Percentiles rank a stretch among this genome's conserved stretches.
Evolutionary conservation across 2,113 vertebrate genomes (phyloP).

Genomic region (Rutilus rutilus): DNA sequence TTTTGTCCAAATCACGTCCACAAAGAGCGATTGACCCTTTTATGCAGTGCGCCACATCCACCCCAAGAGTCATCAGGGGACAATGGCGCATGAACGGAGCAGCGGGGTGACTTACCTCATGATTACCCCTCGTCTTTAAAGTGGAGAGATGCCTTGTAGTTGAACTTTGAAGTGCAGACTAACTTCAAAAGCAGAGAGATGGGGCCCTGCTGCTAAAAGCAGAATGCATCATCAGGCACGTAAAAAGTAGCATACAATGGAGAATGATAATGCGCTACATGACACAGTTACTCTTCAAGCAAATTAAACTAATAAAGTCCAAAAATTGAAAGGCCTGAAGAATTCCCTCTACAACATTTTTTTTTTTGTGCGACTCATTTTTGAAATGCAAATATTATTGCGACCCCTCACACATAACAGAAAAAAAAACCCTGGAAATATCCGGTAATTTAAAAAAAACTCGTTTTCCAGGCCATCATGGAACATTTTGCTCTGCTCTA

Average conservation of each 20-base stretch:
- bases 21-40: constrained; percentile 30
- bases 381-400: not conserved
- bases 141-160: constrained; percentile 3
- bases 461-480: not conserved
- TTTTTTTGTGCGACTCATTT: not conserved
- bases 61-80: constrained; percentile 25
- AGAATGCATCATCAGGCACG: not conserved
- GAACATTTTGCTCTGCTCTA: not conserved
- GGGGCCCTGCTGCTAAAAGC: not conserved
- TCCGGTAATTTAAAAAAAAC: not conserved
- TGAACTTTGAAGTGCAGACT: constrained; percentile 39
- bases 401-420: not conserved
- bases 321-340: constrained; percentile 4
- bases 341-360: constrained; percentile 20
- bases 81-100: not conserved
- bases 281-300: constrained; percentile 22
- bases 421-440: not conserved
- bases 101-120: constrained; percentile 32
- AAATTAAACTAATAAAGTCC: constrained; percentile 31
- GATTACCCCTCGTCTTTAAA: constrained; percentile 24
- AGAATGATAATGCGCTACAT: not conserved
- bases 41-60: not conserved
- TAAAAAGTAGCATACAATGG: constrained; percentile 11
- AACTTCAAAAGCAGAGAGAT: constrained; percentile 16
- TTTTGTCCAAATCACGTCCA: constrained; percentile 20